Base-by-base conservation (phyloP, 2,888 invertebrate species). In the Caenorhabditis sinica region DNA sequence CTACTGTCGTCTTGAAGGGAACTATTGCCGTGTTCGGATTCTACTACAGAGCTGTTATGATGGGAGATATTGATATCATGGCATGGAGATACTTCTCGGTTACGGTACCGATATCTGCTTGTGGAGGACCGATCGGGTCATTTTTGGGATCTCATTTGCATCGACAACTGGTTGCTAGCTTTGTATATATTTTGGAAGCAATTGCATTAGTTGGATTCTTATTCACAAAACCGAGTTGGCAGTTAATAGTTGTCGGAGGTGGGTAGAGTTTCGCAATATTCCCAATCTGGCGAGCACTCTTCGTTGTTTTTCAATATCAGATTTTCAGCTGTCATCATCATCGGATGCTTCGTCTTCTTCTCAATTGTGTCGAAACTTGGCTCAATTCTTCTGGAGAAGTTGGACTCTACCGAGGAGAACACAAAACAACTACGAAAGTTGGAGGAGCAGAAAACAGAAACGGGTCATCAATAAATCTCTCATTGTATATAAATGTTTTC, bases 1-100 rank as follows among this genome's bases (percentile, higher is more conserved):
- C 93, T 2, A 92, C 93, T 9, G 92, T 93, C 20, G 89, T 92
- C 17, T 85, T 92, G 15, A 93, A 93, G 91, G 93, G 93, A 43
- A 77, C 90, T 61, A 89, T 87, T 63, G 88, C 91, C 17, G 81
- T 88, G 23, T 86, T 91, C 65, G 89, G 90, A 20, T 88, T 90
- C 82, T 93, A 90, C 85, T 91, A 92, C 82, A 86, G 92, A 28
- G 89, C 90, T 5, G 88, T 90, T 25, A 85, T 86, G 86, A 76
- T 90, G 90, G 86, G 89, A 85, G 90, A 87, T 61, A 86, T 87
- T 40, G 87, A 86, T 45, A 80, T 86, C 25, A 71, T 91, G 76
- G 91, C 90, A 20, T 91, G 87, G 87, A 84, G 88, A 76, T 90
- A 90, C 75, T 77, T 90, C 33, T 87, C 88, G 33, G 76, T 87